Conservation (phyloP, 2,888 invertebrate genomes). For the Hermaeophaga mercurialis region DNA sequence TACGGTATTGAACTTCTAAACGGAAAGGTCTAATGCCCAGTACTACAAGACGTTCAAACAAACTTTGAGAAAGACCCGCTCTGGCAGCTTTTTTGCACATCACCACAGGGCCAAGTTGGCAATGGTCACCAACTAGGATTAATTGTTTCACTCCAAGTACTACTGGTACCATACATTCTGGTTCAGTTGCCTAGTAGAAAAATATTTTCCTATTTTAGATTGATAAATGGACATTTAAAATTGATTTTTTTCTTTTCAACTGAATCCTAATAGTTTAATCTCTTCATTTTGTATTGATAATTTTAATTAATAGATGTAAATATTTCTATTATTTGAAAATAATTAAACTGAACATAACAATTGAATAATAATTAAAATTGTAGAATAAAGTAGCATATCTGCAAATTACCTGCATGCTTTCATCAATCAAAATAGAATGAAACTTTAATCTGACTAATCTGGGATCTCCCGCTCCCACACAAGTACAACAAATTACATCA, state of each 20-base stretch:
- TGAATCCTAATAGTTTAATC: too few species aligned
- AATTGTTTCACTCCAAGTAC: slow-evolving; percentile 96
- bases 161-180: slow-evolving; percentile 99
- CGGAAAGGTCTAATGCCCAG: slow-evolving; percentile 96
- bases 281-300: too few species aligned
- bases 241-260: too few species aligned
- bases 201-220: too few species aligned
- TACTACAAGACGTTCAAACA: slow-evolving; percentile 96
- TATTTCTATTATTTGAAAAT: not conserved
- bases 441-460: slow-evolving; percentile 92
- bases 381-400: not conserved
- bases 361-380: too few species aligned
- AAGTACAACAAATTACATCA: slow-evolving; percentile 98
- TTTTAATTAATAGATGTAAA: not conserved
- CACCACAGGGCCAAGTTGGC: slow-evolving; percentile 97
- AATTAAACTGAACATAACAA: too few species aligned
- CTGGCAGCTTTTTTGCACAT: slow-evolving; percentile 99
- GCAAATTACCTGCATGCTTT: slow-evolving; percentile 81
- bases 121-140: slow-evolving; percentile 98
- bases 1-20: slow-evolving; percentile 96
- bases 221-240: too few species aligned
- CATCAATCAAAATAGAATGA: slow-evolving; percentile 95
- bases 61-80: slow-evolving; percentile 94
- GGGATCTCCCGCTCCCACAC: slow-evolving; percentile 98
- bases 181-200: slow-evolving; percentile 76